Base-by-base conservation (phyloP, 2,113 vertebrate species). In the Phrynosoma platyrhinos region DNA sequence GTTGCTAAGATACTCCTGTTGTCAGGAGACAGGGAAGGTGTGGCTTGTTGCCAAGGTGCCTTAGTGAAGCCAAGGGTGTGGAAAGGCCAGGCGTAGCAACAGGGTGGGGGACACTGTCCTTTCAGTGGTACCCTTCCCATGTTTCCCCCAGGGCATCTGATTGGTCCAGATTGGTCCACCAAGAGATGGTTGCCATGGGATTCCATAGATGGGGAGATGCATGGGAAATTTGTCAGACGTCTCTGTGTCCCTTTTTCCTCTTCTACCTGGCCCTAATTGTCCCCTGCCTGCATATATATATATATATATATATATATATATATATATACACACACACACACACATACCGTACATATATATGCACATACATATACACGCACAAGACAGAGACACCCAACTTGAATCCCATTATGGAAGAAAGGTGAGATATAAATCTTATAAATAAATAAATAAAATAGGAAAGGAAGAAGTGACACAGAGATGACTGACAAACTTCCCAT, bases 1-100 rank as follows among this genome's bases (percentile, higher is more conserved):
- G 80, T 88, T 88, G 87, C 87, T 23, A 68, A 58, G 80, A 88
- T 77, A 83, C 80, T 82, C 55, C 79, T 82, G 79, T 77, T 88
- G 86, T 68, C 30, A 13, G 85, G 85, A 87, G 85, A 58, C 52
- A 80, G 58, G 87, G n/a, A 53, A 83, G 87, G 87, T 27, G 87
- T 64, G 80, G 72, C 80, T 74, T 88, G 80, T 83, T 83, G 79
- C 86, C 80, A 82, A 18, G 79, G 86, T 32, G 84, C 62, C 84
- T 78, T 7, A 13, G 75, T 21, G 30, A 86, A 40, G 86, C 84
- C 84, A 78, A 66, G 75, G 58, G 40, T 58, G 36, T 77, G 14
- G 36, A 64, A n/a, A 25, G 8, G n/a, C 47, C 47, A 14, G 40
- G 64, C 79, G 21, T 68, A 83, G 87, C 87, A 77, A 68, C 79